phyloP scores from a whole-genome alignment of 1,140 invertebrate genomes.

The Aphelenchoides avenae region DNA sequence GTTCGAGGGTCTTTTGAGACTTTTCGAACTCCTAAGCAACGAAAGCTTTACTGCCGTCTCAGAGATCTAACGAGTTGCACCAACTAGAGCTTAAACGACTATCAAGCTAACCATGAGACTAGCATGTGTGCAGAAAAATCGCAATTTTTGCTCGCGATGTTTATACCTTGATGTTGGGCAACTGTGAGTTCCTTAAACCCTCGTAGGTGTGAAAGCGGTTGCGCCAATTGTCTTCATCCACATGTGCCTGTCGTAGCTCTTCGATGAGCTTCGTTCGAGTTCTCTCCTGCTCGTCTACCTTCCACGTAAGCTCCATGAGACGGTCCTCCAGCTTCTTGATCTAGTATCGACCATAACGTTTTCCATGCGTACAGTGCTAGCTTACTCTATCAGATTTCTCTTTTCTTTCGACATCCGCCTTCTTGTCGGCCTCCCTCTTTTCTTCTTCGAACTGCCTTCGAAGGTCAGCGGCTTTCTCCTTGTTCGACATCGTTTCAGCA shows the following conservation, averaged over 20 bases:
- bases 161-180: slow-evolving; percentile 6
- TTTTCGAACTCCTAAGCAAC: slow-evolving; percentile 15
- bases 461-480: background rate
- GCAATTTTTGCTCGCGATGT: background rate
- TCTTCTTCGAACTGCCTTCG: slow-evolving; percentile 6
- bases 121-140: background rate
- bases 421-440: slow-evolving; percentile 9
- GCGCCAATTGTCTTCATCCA: slow-evolving; percentile 14
- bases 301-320: slow-evolving; percentile 4
- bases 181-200: slow-evolving; percentile 2
- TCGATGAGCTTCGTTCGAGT: slow-evolving; percentile 8
- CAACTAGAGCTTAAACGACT: background rate
- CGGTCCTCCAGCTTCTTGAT: slow-evolving; percentile 10
- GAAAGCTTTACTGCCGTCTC: no score
- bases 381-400: slow-evolving; percentile 19
- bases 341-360: background rate
- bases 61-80: slow-evolving; percentile 7
- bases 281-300: slow-evolving; percentile 8
- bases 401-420: slow-evolving; percentile 4
- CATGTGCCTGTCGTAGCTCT: slow-evolving; percentile 5
- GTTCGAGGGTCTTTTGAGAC: slow-evolving; percentile 4
- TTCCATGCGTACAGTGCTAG: background rate
- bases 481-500: no score
- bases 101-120: background rate
- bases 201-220: slow-evolving; percentile 21